Conservation (phyloP, 35 echinoderm and acorn worm genomes). For the Apostichopus parvimensis region DNA sequence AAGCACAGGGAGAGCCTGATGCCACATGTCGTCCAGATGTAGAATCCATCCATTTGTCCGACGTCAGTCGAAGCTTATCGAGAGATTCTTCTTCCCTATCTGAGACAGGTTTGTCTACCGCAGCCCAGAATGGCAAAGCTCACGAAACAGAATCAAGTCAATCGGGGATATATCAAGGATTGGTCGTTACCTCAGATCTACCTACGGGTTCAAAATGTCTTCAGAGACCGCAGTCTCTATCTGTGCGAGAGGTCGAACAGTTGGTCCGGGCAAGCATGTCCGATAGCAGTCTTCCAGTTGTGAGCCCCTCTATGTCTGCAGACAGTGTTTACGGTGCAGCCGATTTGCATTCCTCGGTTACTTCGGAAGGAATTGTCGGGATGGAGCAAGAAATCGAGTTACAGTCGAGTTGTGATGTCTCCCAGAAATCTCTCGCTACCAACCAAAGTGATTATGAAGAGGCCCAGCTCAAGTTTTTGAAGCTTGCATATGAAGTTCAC, state of each 20-base stretch:
- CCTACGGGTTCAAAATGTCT: not conserved
- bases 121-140: no score
- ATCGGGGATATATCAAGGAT: not conserved
- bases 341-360: no score
- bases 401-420: no score
- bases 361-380: no score
- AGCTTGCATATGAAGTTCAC: slow-evolving; percentile 4
- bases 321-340: not conserved
- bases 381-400: no score
- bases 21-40: not conserved
- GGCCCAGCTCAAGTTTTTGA: not conserved
- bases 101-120: not conserved
- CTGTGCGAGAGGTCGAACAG: not conserved
- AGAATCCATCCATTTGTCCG: not conserved
- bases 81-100: not conserved
- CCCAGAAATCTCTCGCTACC: no score
- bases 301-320: not conserved
- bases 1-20: no score
- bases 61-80: not conserved
- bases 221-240: not conserved
- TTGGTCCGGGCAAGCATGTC: not conserved
- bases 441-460: not conserved
- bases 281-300: not conserved
- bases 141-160: no score
- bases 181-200: not conserved